Percentiles rank a stretch among this genome's conserved stretches.
Evolutionary conservation across 1,140 invertebrate genomes (phyloP).

Genomic region (Capitella teleta): DNA sequence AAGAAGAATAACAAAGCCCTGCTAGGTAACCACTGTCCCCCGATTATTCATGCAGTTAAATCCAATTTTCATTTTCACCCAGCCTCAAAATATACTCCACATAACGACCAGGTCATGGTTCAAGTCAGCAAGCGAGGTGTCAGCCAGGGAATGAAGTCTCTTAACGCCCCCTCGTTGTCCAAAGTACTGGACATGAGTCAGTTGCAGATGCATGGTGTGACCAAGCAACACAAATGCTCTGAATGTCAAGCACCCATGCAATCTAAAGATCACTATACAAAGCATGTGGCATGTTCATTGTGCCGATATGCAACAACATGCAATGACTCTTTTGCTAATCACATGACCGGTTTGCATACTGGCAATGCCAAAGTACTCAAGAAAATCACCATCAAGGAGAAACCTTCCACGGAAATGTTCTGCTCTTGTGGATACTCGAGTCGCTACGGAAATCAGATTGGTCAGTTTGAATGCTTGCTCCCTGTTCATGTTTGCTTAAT

Average conservation of each 20-base stretch:
- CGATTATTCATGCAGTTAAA: no score
- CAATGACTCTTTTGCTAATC: constrained; percentile 31
- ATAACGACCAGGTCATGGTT: constrained; percentile 26
- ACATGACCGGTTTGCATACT: constrained; percentile 38
- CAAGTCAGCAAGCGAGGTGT: constrained; percentile 16
- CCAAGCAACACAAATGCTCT: constrained; percentile 18
- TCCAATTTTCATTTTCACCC: no score
- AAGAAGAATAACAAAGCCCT: constrained; percentile 22
- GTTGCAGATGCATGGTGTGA: constrained; percentile 16
- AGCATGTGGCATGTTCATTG: constrained; percentile 37
- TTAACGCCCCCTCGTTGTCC: constrained; percentile 29
- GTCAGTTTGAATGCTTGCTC: constrained; percentile 14
- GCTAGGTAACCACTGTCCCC: neutral
- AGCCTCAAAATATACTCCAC: no score
- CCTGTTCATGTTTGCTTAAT: neutral
- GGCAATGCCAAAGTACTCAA: constrained; percentile 8
- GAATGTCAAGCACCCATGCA: constrained; percentile 33
- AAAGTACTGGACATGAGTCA: constrained; percentile 25
- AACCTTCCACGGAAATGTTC: constrained; percentile 17
- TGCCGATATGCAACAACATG: constrained; percentile 39
- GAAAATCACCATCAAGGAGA: constrained; percentile 19
- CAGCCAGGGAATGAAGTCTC: constrained; percentile 21
- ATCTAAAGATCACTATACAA: constrained; percentile 30
- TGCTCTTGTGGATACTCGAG: constrained; percentile 33
- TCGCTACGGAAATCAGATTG: constrained; percentile 30